Percentiles rank a stretch among this genome's conserved stretches.
These are phyloP conservation scores for Styela clava DNA, from an alignment of 23 tunicate genomes.

Conservation along the genomic window DNA sequence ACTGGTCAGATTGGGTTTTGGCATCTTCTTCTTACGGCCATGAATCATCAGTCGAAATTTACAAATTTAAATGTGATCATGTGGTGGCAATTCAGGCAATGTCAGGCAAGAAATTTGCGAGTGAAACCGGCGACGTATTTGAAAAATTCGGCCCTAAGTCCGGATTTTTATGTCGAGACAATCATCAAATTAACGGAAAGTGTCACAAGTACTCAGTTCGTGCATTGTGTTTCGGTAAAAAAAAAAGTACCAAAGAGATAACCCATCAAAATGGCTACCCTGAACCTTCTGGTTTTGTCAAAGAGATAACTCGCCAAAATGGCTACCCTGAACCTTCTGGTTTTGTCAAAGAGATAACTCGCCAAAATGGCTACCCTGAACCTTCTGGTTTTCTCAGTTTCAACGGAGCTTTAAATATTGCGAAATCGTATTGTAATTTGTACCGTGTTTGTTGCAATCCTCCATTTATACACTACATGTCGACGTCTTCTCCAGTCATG, in stretches of 20 bases:
- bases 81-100: constrained; percentile 16
- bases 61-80: neutral
- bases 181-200: constrained; percentile 33
- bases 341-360: neutral
- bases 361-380: neutral
- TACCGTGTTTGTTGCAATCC: neutral
- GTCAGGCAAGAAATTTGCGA: constrained; percentile 9
- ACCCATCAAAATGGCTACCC: neutral
- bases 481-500: neutral
- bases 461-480: neutral
- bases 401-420: neutral
- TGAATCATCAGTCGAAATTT: neutral
- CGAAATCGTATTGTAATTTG: neutral
- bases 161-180: constrained; percentile 72
- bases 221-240: constrained; percentile 46
- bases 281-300: neutral
- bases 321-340: neutral
- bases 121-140: constrained; percentile 83
- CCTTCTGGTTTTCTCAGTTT: neutral
- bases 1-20: constrained; percentile 1
- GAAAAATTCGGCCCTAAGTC: constrained; percentile 37
- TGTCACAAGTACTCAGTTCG: constrained; percentile 71
- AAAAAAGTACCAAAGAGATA: neutral
- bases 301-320: neutral
- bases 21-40: neutral